Evolutionary conservation across 2,888 invertebrate genomes (phyloP).

Genomic region (Steinernema hermaphroditum): DNA sequence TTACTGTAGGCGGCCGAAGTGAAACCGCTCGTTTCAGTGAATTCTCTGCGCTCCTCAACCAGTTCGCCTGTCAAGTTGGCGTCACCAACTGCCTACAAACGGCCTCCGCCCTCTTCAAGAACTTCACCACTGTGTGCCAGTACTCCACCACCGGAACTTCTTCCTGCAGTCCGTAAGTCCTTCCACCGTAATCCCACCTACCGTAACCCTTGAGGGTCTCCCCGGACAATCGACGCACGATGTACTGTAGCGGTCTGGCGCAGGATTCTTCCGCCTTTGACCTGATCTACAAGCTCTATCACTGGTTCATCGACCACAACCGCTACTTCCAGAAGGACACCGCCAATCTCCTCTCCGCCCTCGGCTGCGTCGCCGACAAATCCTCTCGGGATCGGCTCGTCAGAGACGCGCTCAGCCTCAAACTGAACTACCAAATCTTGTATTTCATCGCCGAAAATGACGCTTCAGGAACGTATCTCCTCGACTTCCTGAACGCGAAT

Average conservation of each 20-base stretch:
- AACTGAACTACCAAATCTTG: not conserved
- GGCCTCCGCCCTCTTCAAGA: not conserved
- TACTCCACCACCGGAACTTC: not conserved
- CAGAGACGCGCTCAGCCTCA: not conserved
- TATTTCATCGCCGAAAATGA: not conserved
- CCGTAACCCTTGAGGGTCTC: not conserved
- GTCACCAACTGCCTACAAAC: not conserved
- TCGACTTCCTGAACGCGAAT: not conserved
- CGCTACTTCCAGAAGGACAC: constrained; percentile 7
- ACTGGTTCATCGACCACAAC: not conserved
- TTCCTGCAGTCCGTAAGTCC: not conserved
- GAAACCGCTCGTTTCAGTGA: too few species aligned
- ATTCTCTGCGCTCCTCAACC: not conserved
- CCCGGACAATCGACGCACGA: constrained; percentile 12
- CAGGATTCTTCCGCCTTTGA: not conserved
- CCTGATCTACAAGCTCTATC: not conserved
- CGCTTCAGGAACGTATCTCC: not conserved
- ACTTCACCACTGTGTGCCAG: not conserved
- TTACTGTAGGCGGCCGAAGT: too few species aligned
- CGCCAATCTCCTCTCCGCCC: constrained; percentile 8
- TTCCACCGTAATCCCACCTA: not conserved
- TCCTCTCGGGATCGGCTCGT: not conserved
- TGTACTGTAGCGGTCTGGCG: constrained; percentile 20
- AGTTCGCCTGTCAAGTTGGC: not conserved
- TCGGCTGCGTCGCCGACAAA: not conserved